Percentiles rank a stretch among this genome's conserved stretches.
Evolutionary conservation across 2,888 invertebrate species (phyloP).

Genomic region (Cyaniris semiargus): DNA sequence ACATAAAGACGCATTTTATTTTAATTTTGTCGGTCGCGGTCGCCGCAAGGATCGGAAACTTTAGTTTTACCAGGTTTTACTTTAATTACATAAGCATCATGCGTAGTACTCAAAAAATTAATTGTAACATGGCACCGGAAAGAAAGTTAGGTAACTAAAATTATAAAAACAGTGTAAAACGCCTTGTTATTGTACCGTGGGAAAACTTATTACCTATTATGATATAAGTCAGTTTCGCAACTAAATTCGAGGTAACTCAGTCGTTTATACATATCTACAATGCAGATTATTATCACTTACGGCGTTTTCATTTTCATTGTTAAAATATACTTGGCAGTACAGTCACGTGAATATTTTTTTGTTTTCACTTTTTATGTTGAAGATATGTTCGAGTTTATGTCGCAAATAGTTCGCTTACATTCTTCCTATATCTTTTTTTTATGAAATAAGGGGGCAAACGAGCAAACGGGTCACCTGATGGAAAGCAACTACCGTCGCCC

Average conservation of each 20-base stretch:
- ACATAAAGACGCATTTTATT: too few species aligned
- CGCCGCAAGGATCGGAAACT: too few species aligned
- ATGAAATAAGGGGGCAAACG: too few species aligned
- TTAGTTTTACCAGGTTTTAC: too few species aligned
- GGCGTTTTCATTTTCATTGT: slow-evolving; percentile 41
- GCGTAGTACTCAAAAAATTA: not conserved
- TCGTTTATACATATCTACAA: slow-evolving; percentile 49
- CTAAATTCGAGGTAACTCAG: slow-evolving; percentile 57
- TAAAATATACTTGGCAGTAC: slow-evolving; percentile 29
- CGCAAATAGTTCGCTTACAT: not conserved
- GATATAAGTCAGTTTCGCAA: slow-evolving; percentile 43
- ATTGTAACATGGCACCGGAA: slow-evolving; percentile 27
- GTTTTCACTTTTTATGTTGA: slow-evolving; percentile 26
- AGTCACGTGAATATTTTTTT: slow-evolving; percentile 31
- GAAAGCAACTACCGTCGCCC: too few species aligned
- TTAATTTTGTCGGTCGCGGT: too few species aligned
- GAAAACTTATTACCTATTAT: slow-evolving; percentile 41
- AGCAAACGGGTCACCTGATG: too few species aligned
- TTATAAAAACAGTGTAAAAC: slow-evolving; percentile 13
- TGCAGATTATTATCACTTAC: slow-evolving; percentile 40
- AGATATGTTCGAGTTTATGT: not conserved
- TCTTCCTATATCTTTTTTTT: too few species aligned
- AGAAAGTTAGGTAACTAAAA: slow-evolving; percentile 25
- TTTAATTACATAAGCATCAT: not conserved
- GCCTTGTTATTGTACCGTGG: slow-evolving; percentile 35